Conservation (phyloP, 2,113 vertebrate genomes). For the Verasper variegatus region DNA sequence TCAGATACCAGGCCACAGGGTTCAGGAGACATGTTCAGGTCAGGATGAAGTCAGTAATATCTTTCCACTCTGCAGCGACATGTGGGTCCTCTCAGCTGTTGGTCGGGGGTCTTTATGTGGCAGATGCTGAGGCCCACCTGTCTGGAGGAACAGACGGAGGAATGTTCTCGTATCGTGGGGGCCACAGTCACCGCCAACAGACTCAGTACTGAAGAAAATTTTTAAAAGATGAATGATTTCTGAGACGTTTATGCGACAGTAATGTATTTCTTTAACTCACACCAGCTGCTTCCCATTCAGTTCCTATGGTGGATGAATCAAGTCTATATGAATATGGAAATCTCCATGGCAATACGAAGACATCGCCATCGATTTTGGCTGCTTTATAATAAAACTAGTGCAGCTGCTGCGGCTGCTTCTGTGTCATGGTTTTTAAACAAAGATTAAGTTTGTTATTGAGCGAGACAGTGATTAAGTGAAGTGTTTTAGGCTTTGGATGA, state of each 20-base stretch:
- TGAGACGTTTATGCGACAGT: background rate
- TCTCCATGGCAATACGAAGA: conserved; percentile 22
- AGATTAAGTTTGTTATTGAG: conserved; percentile 12
- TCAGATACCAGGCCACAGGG: conserved; percentile 66
- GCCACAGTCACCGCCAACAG: background rate
- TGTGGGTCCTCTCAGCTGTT: conserved; percentile 64
- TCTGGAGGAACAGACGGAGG: background rate
- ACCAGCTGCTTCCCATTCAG: background rate
- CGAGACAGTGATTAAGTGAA: conserved; percentile 25
- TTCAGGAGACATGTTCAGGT: conserved; percentile 55
- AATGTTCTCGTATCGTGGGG: background rate
- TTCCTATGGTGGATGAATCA: conserved; percentile 10
- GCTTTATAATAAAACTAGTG: conserved; percentile 17
- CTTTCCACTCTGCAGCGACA: conserved; percentile 41
- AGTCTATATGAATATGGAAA: conserved; percentile 34
- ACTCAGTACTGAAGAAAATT: background rate
- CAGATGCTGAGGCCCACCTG: background rate
- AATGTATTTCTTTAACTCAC: background rate
- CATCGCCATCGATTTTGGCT: conserved; percentile 56
- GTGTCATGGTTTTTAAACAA: conserved; percentile 1
- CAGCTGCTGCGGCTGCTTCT: conserved; percentile 15
- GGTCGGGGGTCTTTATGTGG: conserved; percentile 29
- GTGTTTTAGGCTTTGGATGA: background rate
- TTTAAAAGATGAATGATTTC: background rate
- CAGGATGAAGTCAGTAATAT: conserved; percentile 48